Evolutionary conservation across 2,113 vertebrate genomes (phyloP).

Genomic region (Neolamprologus caudopunctatus): DNA sequence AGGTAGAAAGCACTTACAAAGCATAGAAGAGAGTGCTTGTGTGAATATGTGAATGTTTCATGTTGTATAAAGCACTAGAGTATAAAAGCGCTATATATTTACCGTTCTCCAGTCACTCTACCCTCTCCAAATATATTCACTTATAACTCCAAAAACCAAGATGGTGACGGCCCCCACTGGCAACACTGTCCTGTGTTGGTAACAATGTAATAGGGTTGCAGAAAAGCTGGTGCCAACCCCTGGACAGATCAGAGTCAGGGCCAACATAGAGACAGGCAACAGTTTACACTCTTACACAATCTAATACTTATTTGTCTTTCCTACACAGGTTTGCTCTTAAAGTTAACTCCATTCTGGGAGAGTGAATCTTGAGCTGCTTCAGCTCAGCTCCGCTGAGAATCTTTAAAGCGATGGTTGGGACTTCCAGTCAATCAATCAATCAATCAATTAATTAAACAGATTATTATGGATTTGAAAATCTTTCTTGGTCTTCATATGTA

Average conservation of each 20-base stretch:
- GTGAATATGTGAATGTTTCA: not conserved
- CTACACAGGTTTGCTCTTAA: not conserved
- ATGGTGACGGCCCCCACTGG: not conserved
- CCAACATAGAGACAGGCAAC: not conserved
- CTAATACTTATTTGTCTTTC: not conserved
- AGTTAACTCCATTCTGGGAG: not conserved
- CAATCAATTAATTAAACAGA: not conserved
- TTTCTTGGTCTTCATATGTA: not conserved
- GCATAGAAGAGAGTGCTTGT: not conserved
- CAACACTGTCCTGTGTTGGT: not conserved
- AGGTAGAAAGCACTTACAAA: not conserved
- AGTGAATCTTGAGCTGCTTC: not conserved
- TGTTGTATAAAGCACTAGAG: not conserved
- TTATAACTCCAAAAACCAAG: fast-evolving
- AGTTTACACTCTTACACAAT: not conserved
- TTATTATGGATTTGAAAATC: not conserved
- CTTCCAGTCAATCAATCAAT: not conserved
- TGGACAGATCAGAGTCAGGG: not conserved
- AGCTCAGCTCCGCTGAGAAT: not conserved
- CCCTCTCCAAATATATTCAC: not conserved
- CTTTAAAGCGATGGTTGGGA: not conserved
- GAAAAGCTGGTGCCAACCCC: not conserved
- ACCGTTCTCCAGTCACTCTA: not conserved
- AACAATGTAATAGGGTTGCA: not conserved
- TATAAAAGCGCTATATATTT: fast-evolving